Conservation (phyloP, 64 coral and sea anemone genomes). For the Montipora cactus region DNA sequence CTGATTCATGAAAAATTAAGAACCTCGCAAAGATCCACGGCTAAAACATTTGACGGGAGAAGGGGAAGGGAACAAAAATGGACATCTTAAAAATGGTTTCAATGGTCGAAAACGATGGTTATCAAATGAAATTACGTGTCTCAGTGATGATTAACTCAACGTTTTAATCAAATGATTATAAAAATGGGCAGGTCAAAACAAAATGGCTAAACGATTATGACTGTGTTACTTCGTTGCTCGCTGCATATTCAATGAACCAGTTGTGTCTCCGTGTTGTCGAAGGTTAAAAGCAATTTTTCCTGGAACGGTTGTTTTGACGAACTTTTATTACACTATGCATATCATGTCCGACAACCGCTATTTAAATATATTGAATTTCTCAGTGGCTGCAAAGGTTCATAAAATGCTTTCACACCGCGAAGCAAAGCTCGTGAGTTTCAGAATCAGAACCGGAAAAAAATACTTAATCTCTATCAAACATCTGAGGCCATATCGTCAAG, state of each 20-base stretch:
- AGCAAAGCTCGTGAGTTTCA: background rate
- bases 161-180: background rate
- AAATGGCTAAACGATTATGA: background rate
- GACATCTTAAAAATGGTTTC: too few relatives aligned
- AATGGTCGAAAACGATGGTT: too few relatives aligned
- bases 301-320: background rate
- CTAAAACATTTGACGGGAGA: too few relatives aligned
- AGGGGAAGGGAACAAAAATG: too few relatives aligned
- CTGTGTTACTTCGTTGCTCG: background rate
- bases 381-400: background rate
- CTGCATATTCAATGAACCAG: background rate
- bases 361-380: background rate
- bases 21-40: too few relatives aligned
- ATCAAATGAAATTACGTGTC: too few relatives aligned
- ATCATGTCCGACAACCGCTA: background rate
- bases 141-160: background rate
- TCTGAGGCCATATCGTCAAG: conserved; percentile 3
- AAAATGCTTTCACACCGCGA: background rate
- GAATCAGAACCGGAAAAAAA: conserved; percentile 34
- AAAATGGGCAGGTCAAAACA: background rate
- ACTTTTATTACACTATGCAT: background rate
- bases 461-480: background rate
- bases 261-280: conserved; percentile 13
- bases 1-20: too few relatives aligned
- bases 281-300: background rate